Evolutionary conservation across 2,888 invertebrate genomes (phyloP), one percentile per base, ranked within the genome.

Genomic region (Hirudinaria manillensis): DNA sequence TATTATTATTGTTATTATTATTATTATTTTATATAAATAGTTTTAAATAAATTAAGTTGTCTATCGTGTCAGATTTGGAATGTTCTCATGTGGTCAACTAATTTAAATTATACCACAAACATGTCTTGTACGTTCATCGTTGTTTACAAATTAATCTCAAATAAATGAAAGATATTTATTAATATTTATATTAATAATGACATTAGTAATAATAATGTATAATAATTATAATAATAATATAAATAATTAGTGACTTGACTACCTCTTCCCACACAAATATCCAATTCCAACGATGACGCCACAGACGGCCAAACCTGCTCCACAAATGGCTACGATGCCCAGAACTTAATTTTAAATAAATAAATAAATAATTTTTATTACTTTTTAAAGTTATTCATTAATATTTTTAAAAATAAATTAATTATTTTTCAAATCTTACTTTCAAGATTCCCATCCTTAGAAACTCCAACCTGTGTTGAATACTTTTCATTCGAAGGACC

Each of bases 211-310:
- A 10, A 45, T 45, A 10, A 45, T 45, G 45, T 16, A 45, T 7
- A 7, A 45, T 45, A 1, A 45, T 61, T 27, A n/a, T n/a, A 27
- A 56, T 24, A 56, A 56, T 7, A 32, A 4, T 29, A 67, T 7
- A 32, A 32, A 21, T 34, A 19, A 66, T 16, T 16, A 53, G 21
- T 16, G 21, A 53, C 21, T 53, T 16, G 21, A 13, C 70, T 45
- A 72, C 72, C 55, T 72, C 34, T n/a, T 51, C 16, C 45, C 32
- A 32, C 45, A 53, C 21, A 72, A 21, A 24, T 51, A 27, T 0
- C 72, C 72, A n/a, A 72, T 4, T n/a, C 55, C n/a, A 55, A 53
- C 72, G 32, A 72, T 72, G 53, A 72, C 53, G n/a, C 45, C 32
- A 32, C 72, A 72, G n/a, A 72, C 51, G 3, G 53, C 34, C 34